Percentiles rank a stretch among this genome's conserved stretches.
phyloP scores from a whole-genome alignment of 2,113 vertebrate genomes.

The Sciurus niger region DNA sequence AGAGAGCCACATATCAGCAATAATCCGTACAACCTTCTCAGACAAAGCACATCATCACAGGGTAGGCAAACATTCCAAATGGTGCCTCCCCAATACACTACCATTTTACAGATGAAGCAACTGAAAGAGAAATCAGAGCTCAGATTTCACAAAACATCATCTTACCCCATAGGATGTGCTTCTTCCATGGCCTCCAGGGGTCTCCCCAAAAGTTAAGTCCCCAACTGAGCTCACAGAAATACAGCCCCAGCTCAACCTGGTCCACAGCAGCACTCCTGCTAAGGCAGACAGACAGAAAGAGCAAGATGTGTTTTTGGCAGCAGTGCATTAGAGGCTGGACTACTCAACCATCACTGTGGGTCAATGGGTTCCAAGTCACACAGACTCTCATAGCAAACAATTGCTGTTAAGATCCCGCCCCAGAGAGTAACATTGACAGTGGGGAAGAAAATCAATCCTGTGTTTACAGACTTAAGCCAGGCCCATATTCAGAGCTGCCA shows the following conservation, averaged over 20 bases:
- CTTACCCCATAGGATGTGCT: not conserved
- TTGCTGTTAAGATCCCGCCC: not conserved
- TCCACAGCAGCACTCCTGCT: not conserved
- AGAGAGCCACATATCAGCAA: not conserved
- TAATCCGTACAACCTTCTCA: not conserved
- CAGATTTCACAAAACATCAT: not conserved
- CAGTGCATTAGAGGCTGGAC: not conserved
- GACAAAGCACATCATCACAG: not conserved
- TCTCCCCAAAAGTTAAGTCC: not conserved
- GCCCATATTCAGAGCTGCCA: slow-evolving; percentile 21
- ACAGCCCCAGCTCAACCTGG: not conserved
- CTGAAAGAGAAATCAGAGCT: not conserved
- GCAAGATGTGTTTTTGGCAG: not conserved
- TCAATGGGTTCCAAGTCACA: not conserved
- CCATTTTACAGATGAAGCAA: not conserved
- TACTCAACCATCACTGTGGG: not conserved
- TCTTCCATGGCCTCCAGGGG: not conserved
- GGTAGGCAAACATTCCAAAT: not conserved
- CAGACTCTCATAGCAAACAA: slow-evolving; percentile 21
- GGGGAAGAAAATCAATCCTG: not conserved
- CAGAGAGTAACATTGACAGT: not conserved
- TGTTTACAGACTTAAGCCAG: slow-evolving; percentile 48
- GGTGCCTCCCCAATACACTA: not conserved
- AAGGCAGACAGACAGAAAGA: not conserved
- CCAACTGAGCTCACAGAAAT: not conserved